Conservation (phyloP, 2,888 invertebrate species). For the Synanthedon formicaeformis region DNA sequence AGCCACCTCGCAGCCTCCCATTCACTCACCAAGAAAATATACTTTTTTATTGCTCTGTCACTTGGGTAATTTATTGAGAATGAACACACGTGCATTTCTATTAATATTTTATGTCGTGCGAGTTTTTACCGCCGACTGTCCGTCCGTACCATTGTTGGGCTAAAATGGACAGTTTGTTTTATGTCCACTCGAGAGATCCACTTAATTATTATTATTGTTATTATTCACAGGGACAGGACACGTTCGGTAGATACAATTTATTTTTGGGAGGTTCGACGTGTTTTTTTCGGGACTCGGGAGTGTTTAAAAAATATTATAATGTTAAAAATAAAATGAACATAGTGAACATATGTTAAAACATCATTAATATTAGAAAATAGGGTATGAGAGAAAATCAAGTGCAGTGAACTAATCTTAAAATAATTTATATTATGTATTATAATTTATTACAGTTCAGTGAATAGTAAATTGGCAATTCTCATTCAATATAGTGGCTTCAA, state of each 20-base stretch:
- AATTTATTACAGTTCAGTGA: too few species aligned
- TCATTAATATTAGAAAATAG: too few species aligned
- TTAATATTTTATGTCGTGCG: conserved; percentile 67
- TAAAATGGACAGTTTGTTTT: conserved; percentile 48
- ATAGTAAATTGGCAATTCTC: too few species aligned
- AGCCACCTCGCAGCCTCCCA: conserved; percentile 65
- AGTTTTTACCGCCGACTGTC: conserved; percentile 45
- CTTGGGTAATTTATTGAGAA: conserved; percentile 69
- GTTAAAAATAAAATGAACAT: too few species aligned
- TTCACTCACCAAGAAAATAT: conserved; percentile 65
- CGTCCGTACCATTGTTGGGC: conserved; percentile 44
- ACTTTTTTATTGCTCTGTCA: conserved; percentile 69
- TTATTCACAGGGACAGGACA: neutral
- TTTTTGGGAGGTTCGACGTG: conserved; percentile 15
- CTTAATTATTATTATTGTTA: conserved; percentile 42
- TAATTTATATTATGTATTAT: too few species aligned
- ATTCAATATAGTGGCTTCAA: too few species aligned
- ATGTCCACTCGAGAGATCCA: conserved; percentile 35
- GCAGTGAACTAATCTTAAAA: too few species aligned
- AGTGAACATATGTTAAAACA: too few species aligned
- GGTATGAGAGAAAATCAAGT: too few species aligned
- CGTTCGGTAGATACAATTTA: conserved; percentile 3
- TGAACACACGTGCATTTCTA: conserved; percentile 70
- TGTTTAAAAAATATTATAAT: too few species aligned
- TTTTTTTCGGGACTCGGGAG: neutral